Conservation (phyloP, 2,113 vertebrate genomes). For the Trinectes maculatus region DNA sequence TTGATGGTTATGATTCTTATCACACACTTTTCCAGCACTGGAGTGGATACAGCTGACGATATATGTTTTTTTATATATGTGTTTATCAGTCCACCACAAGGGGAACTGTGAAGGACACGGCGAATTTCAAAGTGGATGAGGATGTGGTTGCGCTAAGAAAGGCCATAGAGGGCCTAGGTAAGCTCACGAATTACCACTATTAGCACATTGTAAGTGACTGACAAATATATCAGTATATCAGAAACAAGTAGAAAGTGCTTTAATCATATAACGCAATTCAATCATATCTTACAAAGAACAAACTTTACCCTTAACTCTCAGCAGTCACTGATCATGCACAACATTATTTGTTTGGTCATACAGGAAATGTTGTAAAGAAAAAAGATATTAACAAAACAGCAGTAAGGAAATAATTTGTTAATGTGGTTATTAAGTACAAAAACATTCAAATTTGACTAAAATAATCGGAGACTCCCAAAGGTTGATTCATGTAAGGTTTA, state of each 20-base stretch:
- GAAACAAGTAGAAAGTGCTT: neutral
- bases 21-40: neutral
- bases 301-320: too few species aligned
- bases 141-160: conserved; percentile 84
- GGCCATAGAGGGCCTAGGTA: conserved; percentile 87
- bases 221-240: neutral
- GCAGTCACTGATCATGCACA: too few species aligned
- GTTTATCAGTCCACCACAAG: conserved; percentile 76
- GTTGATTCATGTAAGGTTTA: too few species aligned
- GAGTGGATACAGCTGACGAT: neutral
- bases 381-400: too few species aligned
- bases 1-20: neutral
- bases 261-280: neutral
- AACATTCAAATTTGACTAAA: too few species aligned
- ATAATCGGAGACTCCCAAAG: too few species aligned
- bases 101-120: conserved; percentile 83
- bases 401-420: too few species aligned
- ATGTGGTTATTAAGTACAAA: too few species aligned
- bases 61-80: conserved; percentile 12
- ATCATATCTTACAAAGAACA: too few species aligned
- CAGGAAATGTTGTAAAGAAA: too few species aligned
- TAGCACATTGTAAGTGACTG: neutral
- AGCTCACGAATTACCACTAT: conserved; percentile 31
- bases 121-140: conserved; percentile 81
- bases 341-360: too few species aligned